Evolutionary conservation across 2,113 vertebrate genomes (phyloP).

Genomic region (Falco punctatus): DNA sequence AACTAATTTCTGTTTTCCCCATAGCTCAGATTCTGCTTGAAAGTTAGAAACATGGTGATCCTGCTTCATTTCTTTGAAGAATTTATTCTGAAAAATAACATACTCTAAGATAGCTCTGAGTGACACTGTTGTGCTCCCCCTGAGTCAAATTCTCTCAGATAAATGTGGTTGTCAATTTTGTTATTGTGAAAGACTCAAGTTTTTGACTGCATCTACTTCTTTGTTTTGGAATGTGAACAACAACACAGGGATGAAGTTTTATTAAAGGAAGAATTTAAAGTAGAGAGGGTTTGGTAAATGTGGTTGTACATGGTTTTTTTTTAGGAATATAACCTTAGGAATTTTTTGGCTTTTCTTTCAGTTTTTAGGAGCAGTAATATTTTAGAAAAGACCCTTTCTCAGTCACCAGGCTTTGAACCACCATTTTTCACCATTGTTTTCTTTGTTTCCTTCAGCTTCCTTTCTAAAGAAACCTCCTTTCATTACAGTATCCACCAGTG

Average conservation of each 20-base stretch:
- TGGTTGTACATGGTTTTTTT: background rate
- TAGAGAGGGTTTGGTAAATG: background rate
- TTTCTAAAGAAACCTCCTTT: background rate
- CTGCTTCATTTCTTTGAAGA: background rate
- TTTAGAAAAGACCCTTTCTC: background rate
- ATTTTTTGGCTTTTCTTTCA: background rate
- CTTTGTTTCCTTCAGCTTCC: background rate
- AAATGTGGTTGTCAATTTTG: slow-evolving; percentile 15
- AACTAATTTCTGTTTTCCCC: background rate
- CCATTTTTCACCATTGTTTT: background rate
- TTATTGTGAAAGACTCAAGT: background rate
- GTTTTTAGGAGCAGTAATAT: background rate
- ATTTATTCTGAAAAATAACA: background rate
- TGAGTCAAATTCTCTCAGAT: background rate
- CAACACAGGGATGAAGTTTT: background rate
- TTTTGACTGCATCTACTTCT: background rate
- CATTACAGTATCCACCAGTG: background rate
- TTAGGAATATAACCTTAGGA: background rate
- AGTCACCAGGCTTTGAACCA: background rate
- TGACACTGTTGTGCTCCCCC: slow-evolving; percentile 8
- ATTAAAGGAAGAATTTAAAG: background rate
- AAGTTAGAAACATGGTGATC: background rate
- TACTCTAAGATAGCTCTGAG: slow-evolving; percentile 1
- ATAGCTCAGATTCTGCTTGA: background rate
- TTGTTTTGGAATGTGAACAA: background rate